Conservation (phyloP, 2,888 invertebrate species). For the Megalurothrips usitatus region DNA sequence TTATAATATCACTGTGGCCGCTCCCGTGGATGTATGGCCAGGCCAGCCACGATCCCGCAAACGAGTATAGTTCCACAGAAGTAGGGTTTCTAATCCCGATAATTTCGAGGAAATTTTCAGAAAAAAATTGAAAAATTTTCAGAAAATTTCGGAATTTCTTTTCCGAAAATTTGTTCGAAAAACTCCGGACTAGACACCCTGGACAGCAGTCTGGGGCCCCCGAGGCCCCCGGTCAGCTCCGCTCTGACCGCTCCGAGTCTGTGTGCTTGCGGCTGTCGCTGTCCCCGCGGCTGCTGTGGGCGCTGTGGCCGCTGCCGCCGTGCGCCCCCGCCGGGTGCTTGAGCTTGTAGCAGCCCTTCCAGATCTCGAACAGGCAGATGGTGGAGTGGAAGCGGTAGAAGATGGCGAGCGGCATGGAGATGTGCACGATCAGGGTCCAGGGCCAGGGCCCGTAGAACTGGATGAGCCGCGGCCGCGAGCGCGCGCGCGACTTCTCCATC, state of each 20-base stretch:
- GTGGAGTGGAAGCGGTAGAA: conserved; percentile 89
- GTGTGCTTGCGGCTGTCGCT: conserved; percentile 1
- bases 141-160: too few species aligned
- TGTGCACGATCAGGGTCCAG: conserved; percentile 86
- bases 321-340: background rate
- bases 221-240: background rate
- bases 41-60: too few species aligned
- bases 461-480: conserved; percentile 75
- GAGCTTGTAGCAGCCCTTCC: conserved; percentile 80
- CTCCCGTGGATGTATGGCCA: too few species aligned
- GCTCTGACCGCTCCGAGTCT: background rate
- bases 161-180: too few species aligned
- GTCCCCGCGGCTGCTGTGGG: background rate
- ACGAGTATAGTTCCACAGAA: too few species aligned
- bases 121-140: too few species aligned
- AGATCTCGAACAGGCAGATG: conserved; percentile 86
- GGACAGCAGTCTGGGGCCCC: too few species aligned
- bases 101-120: too few species aligned
- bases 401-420: conserved; percentile 82
- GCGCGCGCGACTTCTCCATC: conserved; percentile 66
- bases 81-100: too few species aligned
- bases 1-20: too few species aligned
- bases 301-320: background rate
- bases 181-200: too few species aligned
- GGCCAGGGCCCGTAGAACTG: conserved; percentile 82